A percentile compares a stretch with the other conserved stretches of the same genome.
Conservation (phyloP, 2,797 vertebrate genomes). For the Adelosebastes latens region DNA sequence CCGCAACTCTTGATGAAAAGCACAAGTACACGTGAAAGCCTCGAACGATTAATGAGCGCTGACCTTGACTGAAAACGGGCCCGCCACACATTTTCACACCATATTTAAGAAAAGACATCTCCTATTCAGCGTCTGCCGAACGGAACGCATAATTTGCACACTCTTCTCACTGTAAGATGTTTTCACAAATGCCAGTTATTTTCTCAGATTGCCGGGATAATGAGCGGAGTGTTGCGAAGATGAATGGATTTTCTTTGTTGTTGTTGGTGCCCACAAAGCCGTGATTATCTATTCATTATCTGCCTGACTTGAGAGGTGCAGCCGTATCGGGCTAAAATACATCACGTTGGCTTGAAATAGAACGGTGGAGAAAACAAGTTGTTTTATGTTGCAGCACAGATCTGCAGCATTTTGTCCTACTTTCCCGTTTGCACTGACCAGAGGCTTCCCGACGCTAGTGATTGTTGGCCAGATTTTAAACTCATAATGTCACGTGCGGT, state of each 20-base stretch:
- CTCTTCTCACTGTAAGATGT: background rate
- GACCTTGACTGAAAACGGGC: background rate
- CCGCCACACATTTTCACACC: background rate
- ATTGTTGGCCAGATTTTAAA: constrained; percentile 44
- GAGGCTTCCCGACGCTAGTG: constrained; percentile 11
- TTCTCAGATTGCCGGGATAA: constrained; percentile 10
- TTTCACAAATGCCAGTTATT: background rate
- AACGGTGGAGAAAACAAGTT: constrained; percentile 11
- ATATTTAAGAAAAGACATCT: background rate
- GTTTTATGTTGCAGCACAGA: constrained; percentile 15
- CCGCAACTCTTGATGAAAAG: background rate
- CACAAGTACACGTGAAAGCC: background rate
- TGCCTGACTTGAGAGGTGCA: constrained; percentile 30
- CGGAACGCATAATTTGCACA: background rate
- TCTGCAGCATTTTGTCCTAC: constrained; percentile 36
- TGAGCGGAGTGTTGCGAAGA: constrained; percentile 19
- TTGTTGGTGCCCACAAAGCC: background rate
- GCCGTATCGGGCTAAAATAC: background rate
- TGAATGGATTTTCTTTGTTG: constrained; percentile 6
- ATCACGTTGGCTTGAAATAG: background rate
- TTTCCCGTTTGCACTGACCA: constrained; percentile 39
- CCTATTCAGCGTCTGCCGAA: background rate
- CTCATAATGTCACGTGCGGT: constrained; percentile 34
- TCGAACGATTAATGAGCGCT: background rate
- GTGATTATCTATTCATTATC: constrained; percentile 52